A percentile compares a stretch with the other conserved stretches of the same genome.
phyloP scores from a whole-genome alignment of 2,797 vertebrate genomes.

The Ciconia nigra region DNA sequence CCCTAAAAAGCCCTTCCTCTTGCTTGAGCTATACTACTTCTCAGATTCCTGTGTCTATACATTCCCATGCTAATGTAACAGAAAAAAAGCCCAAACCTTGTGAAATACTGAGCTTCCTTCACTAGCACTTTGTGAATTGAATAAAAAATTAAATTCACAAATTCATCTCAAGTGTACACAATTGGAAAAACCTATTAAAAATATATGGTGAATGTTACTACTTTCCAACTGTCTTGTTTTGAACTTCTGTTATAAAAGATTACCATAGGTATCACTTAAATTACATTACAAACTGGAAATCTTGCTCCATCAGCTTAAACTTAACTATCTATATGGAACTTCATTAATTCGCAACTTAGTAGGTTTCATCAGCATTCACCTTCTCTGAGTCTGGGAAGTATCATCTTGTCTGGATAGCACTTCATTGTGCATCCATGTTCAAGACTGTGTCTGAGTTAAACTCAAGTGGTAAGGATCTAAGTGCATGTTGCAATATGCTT shows the following conservation, averaged over 20 bases:
- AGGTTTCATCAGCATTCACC: background rate
- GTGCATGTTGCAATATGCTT: accelerated
- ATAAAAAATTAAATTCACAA: background rate
- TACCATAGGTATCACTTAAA: background rate
- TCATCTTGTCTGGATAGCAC: background rate
- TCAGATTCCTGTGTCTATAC: background rate
- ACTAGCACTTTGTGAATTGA: background rate
- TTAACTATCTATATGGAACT: background rate
- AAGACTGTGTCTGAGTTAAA: background rate
- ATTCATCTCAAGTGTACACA: background rate
- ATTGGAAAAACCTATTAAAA: background rate
- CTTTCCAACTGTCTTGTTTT: background rate
- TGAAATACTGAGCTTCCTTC: background rate
- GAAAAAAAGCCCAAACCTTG: background rate
- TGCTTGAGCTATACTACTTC: background rate
- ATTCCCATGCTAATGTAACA: background rate
- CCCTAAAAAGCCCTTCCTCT: background rate
- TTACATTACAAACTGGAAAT: background rate
- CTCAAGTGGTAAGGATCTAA: background rate
- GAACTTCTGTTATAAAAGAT: background rate
- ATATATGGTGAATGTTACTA: background rate
- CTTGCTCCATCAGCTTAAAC: background rate
- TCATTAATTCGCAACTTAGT: background rate
- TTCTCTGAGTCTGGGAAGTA: background rate
- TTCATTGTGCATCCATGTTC: background rate